Percentiles rank a stretch among this genome's conserved stretches.
phyloP scores from a whole-genome alignment of 2,797 vertebrate species.

The Lerista edwardsae region DNA sequence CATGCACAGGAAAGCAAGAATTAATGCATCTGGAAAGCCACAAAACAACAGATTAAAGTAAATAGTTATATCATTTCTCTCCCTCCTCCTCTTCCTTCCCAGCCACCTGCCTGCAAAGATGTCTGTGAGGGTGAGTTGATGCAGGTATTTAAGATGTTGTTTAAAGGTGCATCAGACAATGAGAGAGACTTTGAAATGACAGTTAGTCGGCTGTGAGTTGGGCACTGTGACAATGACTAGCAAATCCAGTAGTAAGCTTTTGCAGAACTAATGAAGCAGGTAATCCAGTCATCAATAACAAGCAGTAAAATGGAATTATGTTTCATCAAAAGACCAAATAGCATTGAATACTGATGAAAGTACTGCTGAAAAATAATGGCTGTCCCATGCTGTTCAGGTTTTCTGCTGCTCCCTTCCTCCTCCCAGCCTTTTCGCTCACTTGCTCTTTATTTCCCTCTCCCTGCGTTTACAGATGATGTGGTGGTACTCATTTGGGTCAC shows the following conservation, averaged over 20 bases:
- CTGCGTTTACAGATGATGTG: background rate
- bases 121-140: background rate
- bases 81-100: background rate
- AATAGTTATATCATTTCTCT: background rate
- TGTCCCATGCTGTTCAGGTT: background rate
- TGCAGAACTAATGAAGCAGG: slow-evolving; percentile 5
- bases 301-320: slow-evolving; percentile 41
- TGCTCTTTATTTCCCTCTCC: background rate
- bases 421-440: background rate
- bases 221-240: background rate
- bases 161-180: background rate
- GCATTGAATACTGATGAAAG: slow-evolving; percentile 28
- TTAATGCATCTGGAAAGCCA: background rate
- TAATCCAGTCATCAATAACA: slow-evolving; percentile 43
- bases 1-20: slow-evolving; percentile 1
- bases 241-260: background rate
- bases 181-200: background rate
- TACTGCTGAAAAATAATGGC: slow-evolving; percentile 20
- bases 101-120: slow-evolving; percentile 1
- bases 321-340: slow-evolving; percentile 21
- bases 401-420: background rate
- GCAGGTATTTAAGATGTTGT: background rate
- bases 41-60: background rate
- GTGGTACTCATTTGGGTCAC: background rate
- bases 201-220: background rate